Conservation (phyloP, 1,140 invertebrate species). For the Meteorus sp. region DNA sequence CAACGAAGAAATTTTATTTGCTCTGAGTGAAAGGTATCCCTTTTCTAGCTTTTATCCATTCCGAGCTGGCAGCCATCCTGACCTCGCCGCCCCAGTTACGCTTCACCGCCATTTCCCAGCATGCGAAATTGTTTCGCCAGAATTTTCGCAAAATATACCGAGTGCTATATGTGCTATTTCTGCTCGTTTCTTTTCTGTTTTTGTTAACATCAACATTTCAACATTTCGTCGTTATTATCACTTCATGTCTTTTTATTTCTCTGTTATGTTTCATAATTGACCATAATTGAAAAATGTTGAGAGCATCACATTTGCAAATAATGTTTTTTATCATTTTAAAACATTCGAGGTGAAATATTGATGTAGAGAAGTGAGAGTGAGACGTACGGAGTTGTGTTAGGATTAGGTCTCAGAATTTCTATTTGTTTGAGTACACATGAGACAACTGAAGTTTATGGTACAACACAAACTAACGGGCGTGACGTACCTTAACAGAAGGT, state of each 20-base stretch:
- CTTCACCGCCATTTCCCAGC: conserved; percentile 13
- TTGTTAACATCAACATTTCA: not conserved
- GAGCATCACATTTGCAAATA: too few relatives aligned
- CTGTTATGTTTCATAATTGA: too few relatives aligned
- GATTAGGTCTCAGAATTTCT: not conserved
- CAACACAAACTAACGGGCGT: not conserved
- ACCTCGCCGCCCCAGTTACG: conserved; percentile 21
- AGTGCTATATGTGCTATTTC: not conserved
- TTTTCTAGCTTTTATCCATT: conserved; percentile 23
- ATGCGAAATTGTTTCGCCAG: conserved; percentile 7
- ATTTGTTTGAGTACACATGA: not conserved
- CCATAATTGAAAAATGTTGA: too few relatives aligned
- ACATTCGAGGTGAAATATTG: not conserved
- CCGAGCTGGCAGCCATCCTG: conserved; percentile 9
- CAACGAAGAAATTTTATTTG: conserved; percentile 24
- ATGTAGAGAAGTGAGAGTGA: too few relatives aligned
- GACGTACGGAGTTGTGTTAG: too few relatives aligned
- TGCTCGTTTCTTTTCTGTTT: not conserved
- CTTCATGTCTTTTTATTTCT: too few relatives aligned
- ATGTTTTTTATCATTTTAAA: too few relatives aligned
- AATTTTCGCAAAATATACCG: conserved; percentile 1
- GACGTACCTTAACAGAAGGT: conserved; percentile 18
- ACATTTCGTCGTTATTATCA: not conserved
- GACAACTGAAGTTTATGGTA: conserved; percentile 22
- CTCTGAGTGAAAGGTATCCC: conserved; percentile 16